phyloP scores from a whole-genome alignment of 2,113 vertebrate genomes.

The Dasyprocta punctata region DNA sequence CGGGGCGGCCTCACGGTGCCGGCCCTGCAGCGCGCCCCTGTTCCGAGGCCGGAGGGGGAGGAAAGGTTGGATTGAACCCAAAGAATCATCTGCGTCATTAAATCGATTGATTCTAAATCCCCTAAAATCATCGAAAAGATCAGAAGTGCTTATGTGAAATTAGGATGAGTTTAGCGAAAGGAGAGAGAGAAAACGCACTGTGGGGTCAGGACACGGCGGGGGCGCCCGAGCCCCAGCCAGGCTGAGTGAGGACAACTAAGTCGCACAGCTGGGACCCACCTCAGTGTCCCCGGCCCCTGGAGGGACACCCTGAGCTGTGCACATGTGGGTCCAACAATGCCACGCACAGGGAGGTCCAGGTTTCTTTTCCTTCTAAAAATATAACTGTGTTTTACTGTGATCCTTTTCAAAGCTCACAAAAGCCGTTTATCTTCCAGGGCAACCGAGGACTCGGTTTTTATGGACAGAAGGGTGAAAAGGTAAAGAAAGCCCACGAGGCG shows the following conservation, averaged over 20 bases:
- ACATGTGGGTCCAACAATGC: not conserved
- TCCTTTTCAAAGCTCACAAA: not conserved
- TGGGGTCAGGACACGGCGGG: fast-evolving
- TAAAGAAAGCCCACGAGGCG: slow-evolving; percentile 73
- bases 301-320: not conserved
- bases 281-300: not conserved
- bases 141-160: not conserved
- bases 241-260: not conserved
- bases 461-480: slow-evolving; percentile 89
- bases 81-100: not conserved
- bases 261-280: not conserved
- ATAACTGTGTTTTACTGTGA: slow-evolving; percentile 20
- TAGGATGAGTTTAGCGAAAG: not conserved
- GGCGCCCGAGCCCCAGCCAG: not conserved
- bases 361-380: not conserved
- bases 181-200: not conserved
- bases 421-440: slow-evolving; percentile 85
- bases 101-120: not conserved
- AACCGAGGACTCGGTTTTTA: slow-evolving; percentile 87
- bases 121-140: not conserved
- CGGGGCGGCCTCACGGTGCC: too few relatives aligned
- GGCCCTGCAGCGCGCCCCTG: not conserved
- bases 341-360: not conserved
- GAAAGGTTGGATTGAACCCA: not conserved
- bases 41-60: not conserved